Conservation (phyloP, 2,113 vertebrate species). For the Campylomormyrus tamandua region DNA sequence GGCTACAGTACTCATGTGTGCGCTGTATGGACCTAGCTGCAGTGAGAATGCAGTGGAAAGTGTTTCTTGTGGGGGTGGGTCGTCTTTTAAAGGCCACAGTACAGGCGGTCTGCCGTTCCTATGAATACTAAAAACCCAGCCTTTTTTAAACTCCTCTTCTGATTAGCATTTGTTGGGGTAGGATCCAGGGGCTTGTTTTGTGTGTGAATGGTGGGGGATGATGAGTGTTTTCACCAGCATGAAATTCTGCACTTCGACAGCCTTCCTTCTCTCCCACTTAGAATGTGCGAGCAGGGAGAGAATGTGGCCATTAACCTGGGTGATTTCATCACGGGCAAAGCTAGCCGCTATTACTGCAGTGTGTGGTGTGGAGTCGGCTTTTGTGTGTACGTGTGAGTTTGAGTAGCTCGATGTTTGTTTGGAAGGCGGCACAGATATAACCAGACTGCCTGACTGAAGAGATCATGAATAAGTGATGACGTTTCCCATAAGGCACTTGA, state of each 20-base stretch:
- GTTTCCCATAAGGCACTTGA: neutral
- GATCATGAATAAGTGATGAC: neutral
- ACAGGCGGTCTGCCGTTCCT: neutral
- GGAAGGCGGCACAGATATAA: neutral
- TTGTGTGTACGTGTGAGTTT: neutral
- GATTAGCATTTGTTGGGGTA: slow-evolving; percentile 1
- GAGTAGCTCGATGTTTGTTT: neutral
- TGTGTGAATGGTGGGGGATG: neutral
- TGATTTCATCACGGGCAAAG: neutral
- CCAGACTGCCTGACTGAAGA: neutral
- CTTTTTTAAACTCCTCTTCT: slow-evolving; percentile 1
- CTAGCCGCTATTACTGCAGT: neutral
- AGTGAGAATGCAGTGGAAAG: neutral
- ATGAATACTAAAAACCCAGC: neutral
- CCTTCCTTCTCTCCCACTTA: neutral
- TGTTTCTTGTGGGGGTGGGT: neutral
- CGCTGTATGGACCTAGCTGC: neutral
- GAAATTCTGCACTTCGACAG: neutral
- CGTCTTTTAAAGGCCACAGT: neutral
- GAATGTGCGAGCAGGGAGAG: neutral
- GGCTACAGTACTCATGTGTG: neutral
- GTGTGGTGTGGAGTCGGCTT: neutral
- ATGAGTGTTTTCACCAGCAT: neutral
- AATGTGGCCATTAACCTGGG: neutral
- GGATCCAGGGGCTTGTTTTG: neutral